Percentiles rank a stretch among this genome's conserved stretches.
Conservation (phyloP, 2,113 vertebrate genomes). For the Brienomyrus brachyistius region DNA sequence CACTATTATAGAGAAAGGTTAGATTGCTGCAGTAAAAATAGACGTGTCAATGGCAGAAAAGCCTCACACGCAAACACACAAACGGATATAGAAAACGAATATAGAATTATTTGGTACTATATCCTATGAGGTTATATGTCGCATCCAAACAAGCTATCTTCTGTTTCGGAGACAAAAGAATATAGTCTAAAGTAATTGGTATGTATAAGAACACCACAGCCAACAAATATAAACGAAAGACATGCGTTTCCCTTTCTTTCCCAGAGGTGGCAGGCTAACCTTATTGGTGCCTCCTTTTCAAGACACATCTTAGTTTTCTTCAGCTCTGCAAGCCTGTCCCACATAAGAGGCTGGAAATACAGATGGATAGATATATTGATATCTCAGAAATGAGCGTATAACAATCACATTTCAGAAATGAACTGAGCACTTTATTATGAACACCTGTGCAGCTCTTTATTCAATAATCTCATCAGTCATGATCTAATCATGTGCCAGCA, state of each 20-base stretch:
- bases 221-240: not conserved
- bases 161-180: not conserved
- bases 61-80: not conserved
- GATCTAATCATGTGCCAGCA: not conserved
- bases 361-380: not conserved
- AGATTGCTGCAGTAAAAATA: not conserved
- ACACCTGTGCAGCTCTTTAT: not conserved
- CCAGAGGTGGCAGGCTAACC: slow-evolving; percentile 3
- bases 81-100: not conserved
- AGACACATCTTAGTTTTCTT: not conserved
- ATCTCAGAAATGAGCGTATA: not conserved
- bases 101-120: not conserved
- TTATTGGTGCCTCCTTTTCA: not conserved
- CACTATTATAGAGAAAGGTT: not conserved
- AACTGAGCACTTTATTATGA: not conserved
- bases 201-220: not conserved
- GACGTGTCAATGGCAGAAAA: not conserved
- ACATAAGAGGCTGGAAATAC: not conserved
- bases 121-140: not conserved
- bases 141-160: not conserved
- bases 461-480: not conserved
- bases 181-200: not conserved
- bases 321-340: not conserved
- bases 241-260: not conserved
- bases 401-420: not conserved